A percentile compares a stretch with the other conserved stretches of the same genome.
Evolutionary conservation across 37 sponge, comb jelly and placozoan genomes (phyloP).

Genomic region (Ephydatia muelleri): DNA sequence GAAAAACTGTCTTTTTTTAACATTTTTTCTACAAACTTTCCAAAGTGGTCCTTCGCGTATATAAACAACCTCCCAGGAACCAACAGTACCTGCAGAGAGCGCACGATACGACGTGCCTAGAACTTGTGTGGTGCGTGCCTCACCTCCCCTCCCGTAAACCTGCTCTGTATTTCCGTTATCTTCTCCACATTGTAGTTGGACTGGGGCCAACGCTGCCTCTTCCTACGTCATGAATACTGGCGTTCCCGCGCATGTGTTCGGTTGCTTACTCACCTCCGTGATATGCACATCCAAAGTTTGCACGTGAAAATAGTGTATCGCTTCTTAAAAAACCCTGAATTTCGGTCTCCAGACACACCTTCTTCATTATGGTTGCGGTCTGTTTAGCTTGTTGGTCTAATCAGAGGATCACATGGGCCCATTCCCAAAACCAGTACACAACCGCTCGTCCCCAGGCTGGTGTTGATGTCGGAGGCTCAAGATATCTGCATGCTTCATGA

Average conservation of each 20-base stretch:
- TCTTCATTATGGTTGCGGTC: background rate
- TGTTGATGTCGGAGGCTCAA: background rate
- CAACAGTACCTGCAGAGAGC: conserved; percentile 45
- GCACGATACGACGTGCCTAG: background rate
- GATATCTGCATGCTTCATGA: background rate
- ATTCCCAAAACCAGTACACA: background rate
- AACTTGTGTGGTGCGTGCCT: background rate
- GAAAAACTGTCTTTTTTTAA: conserved; percentile 81
- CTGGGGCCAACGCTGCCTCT: conserved; percentile 70
- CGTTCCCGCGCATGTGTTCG: too few species aligned
- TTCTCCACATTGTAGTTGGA: conserved; percentile 79
- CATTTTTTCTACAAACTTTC: conserved; percentile 83
- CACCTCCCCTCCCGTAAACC: conserved; percentile 80
- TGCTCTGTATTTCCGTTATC: conserved; percentile 78
- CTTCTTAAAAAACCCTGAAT: background rate
- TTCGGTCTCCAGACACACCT: background rate
- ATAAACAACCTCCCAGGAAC: conserved; percentile 75
- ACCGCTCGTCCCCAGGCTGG: background rate
- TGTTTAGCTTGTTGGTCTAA: background rate
- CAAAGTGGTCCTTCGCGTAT: conserved; percentile 75
- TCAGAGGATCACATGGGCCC: background rate
- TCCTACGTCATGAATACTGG: conserved; percentile 18
- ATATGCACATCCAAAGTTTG: background rate
- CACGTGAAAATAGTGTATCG: background rate
- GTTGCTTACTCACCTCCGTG: background rate